Percentiles rank a stretch among this genome's conserved stretches.
Evolutionary conservation across 2,113 vertebrate species (phyloP).

Genomic region (Aegotheles bennettii): DNA sequence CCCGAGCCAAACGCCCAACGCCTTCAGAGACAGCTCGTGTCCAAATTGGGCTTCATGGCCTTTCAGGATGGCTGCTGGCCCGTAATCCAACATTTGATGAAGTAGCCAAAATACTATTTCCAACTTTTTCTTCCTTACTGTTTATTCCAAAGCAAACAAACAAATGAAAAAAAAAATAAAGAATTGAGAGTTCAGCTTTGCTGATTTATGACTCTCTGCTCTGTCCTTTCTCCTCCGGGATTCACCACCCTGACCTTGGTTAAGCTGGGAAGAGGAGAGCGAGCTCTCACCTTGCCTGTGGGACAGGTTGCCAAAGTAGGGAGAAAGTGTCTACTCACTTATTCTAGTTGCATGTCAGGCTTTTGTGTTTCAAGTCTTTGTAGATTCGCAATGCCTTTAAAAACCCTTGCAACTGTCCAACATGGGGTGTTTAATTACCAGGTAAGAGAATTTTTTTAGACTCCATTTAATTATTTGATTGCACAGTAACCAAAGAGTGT

Average conservation of each 20-base stretch:
- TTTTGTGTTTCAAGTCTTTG: constrained; percentile 79
- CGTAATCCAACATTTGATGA: background rate
- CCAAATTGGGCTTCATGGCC: background rate
- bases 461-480: constrained; percentile 95
- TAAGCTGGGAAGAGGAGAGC: background rate
- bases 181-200: background rate
- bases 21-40: background rate
- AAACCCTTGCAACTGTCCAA: constrained; percentile 77
- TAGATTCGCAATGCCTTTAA: constrained; percentile 75
- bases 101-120: constrained; percentile 24
- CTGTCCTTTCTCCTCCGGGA: background rate
- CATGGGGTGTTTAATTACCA: constrained; percentile 92
- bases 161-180: background rate
- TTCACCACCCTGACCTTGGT: background rate
- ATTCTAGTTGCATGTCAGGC: constrained; percentile 22
- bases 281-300: constrained; percentile 38
- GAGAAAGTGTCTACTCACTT: constrained; percentile 5
- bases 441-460: constrained; percentile 84
- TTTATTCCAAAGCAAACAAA: constrained; percentile 62
- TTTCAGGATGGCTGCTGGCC: background rate
- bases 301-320: constrained; percentile 56
- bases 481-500: constrained; percentile 85
- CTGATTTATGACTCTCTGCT: background rate
- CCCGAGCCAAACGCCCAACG: background rate
- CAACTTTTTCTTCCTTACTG: constrained; percentile 3